Conservation (phyloP, 2,888 invertebrate species). For the Pherbina coryleti region DNA sequence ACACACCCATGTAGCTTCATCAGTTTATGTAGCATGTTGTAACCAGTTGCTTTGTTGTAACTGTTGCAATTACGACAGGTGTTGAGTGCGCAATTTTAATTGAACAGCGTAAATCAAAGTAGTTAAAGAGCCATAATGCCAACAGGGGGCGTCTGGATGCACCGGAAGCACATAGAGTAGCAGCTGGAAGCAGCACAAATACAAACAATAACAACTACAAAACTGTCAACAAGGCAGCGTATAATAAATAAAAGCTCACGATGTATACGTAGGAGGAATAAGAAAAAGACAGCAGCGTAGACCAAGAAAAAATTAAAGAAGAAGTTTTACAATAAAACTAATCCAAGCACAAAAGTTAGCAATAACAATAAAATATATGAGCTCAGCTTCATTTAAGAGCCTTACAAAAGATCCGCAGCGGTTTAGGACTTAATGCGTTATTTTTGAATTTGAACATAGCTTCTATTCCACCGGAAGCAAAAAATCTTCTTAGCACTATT, state of each 20-base stretch:
- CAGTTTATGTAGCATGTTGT: neutral
- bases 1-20: neutral
- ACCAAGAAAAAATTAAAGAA: too few relatives aligned
- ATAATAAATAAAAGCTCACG: neutral
- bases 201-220: conserved; percentile 18
- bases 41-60: neutral
- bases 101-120: conserved; percentile 60
- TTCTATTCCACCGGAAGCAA: too few relatives aligned
- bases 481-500: too few relatives aligned
- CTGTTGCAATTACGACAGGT: conserved; percentile 1
- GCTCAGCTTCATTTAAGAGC: too few relatives aligned
- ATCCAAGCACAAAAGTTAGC: neutral
- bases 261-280: too few relatives aligned
- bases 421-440: too few relatives aligned
- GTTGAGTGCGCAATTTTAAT: conserved; percentile 54
- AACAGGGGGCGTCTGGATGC: neutral
- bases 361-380: neutral
- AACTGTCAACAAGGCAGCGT: neutral
- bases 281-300: too few relatives aligned
- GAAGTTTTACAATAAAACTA: neutral
- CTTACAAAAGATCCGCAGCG: too few relatives aligned
- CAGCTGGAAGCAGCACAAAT: neutral
- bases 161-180: neutral
- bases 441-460: too few relatives aligned
- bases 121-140: neutral